Evolutionary conservation across 1,140 invertebrate species (phyloP).

Genomic region (Drosophila bifasciata): DNA sequence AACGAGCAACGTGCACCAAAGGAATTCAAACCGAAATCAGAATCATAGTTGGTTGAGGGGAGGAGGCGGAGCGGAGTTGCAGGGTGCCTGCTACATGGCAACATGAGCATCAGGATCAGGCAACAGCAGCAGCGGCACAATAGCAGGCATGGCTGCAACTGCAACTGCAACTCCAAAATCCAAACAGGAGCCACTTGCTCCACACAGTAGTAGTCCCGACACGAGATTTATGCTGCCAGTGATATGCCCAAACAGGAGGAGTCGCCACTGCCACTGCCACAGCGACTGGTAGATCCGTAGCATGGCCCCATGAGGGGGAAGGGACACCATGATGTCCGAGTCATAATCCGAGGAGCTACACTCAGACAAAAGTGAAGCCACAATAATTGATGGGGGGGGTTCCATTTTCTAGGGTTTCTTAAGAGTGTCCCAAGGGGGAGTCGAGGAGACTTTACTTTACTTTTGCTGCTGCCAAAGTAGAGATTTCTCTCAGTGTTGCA

Average conservation of each 20-base stretch:
- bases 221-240: slow-evolving; percentile 69
- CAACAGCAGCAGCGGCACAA: too few relatives aligned
- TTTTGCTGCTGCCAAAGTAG: background rate
- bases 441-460: too few relatives aligned
- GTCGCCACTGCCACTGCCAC: slow-evolving; percentile 7
- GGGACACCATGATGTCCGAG: too few relatives aligned
- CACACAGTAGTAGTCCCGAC: slow-evolving; percentile 53
- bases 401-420: background rate
- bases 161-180: slow-evolving; percentile 13
- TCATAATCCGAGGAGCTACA: too few relatives aligned
- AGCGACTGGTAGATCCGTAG: too few relatives aligned
- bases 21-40: slow-evolving; percentile 36
- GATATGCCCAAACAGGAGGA: slow-evolving; percentile 54
- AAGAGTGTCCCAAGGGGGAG: too few relatives aligned
- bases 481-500: background rate
- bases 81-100: slow-evolving; percentile 25
- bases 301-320: too few relatives aligned
- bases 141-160: slow-evolving; percentile 6
- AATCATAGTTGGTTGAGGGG: too few relatives aligned
- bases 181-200: slow-evolving; percentile 55
- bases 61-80: background rate
- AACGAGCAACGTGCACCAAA: slow-evolving; percentile 5
- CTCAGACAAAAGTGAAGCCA: background rate
- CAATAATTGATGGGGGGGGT: background rate
- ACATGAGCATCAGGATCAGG: slow-evolving; percentile 48